A percentile compares a stretch with the other conserved stretches of the same genome.
Conservation (phyloP, 2,888 invertebrate species). For the Linnaemya tessellans region DNA sequence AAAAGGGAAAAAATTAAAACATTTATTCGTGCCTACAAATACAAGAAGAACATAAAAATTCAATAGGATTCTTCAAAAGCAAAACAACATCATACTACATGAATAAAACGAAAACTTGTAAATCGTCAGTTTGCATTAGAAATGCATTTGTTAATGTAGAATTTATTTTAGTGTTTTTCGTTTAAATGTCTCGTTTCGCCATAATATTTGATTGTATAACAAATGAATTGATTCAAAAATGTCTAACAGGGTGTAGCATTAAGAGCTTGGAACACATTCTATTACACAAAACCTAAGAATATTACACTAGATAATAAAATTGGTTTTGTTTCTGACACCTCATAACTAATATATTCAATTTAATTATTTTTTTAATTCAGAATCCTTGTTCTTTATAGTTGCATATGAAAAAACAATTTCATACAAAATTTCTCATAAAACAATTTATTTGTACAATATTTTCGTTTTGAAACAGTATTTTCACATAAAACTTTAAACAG, state of each 20-base stretch:
- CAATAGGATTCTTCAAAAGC: constrained; percentile 32
- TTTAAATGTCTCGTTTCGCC: constrained; percentile 38
- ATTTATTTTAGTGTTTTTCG: constrained; percentile 15
- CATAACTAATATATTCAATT: no score
- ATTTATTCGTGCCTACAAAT: constrained; percentile 63
- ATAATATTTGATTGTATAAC: constrained; percentile 39
- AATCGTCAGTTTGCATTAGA: constrained; percentile 80
- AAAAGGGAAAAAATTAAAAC: constrained; percentile 16
- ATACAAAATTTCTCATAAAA: no score
- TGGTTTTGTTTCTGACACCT: no score
- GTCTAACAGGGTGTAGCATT: neutral
- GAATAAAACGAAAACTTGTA: constrained; percentile 74
- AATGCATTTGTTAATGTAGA: constrained; percentile 79
- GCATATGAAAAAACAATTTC: no score
- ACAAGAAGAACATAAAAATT: constrained; percentile 40
- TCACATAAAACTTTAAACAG: no score
- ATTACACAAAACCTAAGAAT: no score
- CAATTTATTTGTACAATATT: no score
- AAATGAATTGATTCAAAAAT: constrained; percentile 32
- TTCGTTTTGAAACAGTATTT: no score
- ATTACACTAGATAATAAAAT: no score
- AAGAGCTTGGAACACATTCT: neutral
- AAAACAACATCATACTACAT: neutral
- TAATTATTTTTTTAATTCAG: no score
- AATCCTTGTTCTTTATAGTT: no score